Evolutionary conservation across 2,888 invertebrate genomes (phyloP).

Genomic region (Pandemis cinnamomeana): DNA sequence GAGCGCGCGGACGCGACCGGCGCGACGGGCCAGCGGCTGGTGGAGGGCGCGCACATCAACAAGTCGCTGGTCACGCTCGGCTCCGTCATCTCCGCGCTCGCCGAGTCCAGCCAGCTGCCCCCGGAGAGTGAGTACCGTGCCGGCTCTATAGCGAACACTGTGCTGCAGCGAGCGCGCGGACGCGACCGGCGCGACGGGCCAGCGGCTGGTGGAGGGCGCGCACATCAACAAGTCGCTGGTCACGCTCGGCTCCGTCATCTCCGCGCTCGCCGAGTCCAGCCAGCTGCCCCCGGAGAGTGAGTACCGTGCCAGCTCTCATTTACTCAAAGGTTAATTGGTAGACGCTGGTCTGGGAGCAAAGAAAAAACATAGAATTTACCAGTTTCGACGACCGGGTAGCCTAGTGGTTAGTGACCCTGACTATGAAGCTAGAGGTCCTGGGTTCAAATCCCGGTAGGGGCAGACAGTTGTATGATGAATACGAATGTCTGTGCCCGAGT

Average conservation of each 20-base stretch:
- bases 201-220: slow-evolving; percentile 94
- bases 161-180: slow-evolving; percentile 91
- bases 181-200: slow-evolving; percentile 95
- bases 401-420: too few species aligned
- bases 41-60: slow-evolving; percentile 96
- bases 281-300: slow-evolving; percentile 63
- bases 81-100: slow-evolving; percentile 93
- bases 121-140: slow-evolving; percentile 58
- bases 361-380: too few species aligned
- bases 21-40: slow-evolving; percentile 94
- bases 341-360: too few species aligned
- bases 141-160: too few species aligned
- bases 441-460: too few species aligned
- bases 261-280: slow-evolving; percentile 90
- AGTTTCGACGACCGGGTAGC: too few species aligned
- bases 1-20: slow-evolving; percentile 95
- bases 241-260: slow-evolving; percentile 94
- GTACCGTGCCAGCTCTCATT: too few species aligned
- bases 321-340: too few species aligned
- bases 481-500: too few species aligned
- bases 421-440: too few species aligned
- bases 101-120: slow-evolving; percentile 84
- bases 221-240: slow-evolving; percentile 96
- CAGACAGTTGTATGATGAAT: too few species aligned
- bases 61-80: slow-evolving; percentile 95